phyloP scores from a whole-genome alignment of 1,140 invertebrate genomes.

The Caenorhabditis brenneri region DNA sequence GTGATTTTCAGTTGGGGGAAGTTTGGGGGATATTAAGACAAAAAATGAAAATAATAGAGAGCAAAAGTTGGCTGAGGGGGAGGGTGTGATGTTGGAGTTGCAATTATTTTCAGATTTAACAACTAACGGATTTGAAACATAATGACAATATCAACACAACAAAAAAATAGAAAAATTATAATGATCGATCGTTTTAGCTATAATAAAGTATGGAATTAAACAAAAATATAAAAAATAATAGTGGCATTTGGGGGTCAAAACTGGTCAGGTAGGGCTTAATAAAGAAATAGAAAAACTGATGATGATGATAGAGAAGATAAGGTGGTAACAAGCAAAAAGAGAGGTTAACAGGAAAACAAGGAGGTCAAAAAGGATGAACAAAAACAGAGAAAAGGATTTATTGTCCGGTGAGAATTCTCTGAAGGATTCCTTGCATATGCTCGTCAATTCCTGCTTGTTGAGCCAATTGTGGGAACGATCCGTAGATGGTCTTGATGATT shows the following conservation, averaged over 20 bases:
- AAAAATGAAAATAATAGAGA: not conserved
- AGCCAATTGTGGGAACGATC: constrained; percentile 20
- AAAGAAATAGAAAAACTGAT: not conserved
- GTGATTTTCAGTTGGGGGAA: not conserved
- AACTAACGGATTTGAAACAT: constrained; percentile 7
- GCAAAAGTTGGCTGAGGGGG: not conserved
- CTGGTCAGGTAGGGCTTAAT: not conserved
- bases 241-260: not conserved
- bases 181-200: too few relatives aligned
- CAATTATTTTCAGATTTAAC: not conserved
- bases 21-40: not conserved
- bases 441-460: constrained; percentile 19
- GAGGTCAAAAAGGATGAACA: not conserved
- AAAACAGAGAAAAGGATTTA: not conserved
- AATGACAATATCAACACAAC: constrained; percentile 38
- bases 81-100: too few relatives aligned
- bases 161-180: too few relatives aligned
- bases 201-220: not conserved
- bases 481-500: constrained; percentile 11
- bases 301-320: constrained; percentile 18
- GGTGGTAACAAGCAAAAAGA: not conserved
- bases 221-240: not conserved
- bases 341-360: too few relatives aligned
- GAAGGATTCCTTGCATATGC: not conserved
- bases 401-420: not conserved